phyloP scores from a whole-genome alignment of 2,797 vertebrate genomes.

The Lepidocolaptes lacrymiger region DNA sequence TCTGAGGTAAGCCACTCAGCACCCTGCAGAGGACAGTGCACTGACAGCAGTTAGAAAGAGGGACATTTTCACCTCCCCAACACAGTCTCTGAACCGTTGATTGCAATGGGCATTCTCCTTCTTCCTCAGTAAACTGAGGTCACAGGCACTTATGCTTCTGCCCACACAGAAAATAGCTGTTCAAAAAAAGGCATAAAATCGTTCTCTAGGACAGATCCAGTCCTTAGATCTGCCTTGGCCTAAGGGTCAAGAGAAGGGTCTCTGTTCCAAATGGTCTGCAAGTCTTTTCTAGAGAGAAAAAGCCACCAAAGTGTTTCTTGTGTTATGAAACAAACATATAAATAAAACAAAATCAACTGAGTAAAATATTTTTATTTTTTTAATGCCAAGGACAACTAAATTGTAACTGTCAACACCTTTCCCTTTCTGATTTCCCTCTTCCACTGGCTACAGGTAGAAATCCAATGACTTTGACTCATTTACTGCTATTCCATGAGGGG shows the following conservation, averaged over 20 bases:
- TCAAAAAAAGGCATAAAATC: background rate
- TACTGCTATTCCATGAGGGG: background rate
- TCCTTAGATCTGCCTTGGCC: background rate
- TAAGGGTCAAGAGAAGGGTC: background rate
- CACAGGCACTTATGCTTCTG: background rate
- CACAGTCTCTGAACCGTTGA: background rate
- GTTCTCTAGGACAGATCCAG: background rate
- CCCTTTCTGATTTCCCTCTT: background rate
- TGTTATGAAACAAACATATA: background rate
- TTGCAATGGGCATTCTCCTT: background rate
- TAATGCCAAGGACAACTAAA: background rate
- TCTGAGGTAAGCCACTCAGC: too few relatives aligned
- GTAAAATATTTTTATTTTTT: background rate
- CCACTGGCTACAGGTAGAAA: background rate
- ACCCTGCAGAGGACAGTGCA: background rate
- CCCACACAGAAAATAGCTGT: background rate
- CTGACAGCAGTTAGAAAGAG: background rate
- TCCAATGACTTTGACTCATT: background rate
- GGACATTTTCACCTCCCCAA: background rate
- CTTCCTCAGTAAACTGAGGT: background rate
- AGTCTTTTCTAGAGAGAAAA: background rate
- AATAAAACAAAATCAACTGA: background rate
- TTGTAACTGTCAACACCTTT: background rate
- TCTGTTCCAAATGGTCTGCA: background rate
- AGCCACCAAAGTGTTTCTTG: background rate